Evolutionary conservation across 2,888 invertebrate genomes (phyloP).

Genomic region (Sesia bembeciformis): DNA sequence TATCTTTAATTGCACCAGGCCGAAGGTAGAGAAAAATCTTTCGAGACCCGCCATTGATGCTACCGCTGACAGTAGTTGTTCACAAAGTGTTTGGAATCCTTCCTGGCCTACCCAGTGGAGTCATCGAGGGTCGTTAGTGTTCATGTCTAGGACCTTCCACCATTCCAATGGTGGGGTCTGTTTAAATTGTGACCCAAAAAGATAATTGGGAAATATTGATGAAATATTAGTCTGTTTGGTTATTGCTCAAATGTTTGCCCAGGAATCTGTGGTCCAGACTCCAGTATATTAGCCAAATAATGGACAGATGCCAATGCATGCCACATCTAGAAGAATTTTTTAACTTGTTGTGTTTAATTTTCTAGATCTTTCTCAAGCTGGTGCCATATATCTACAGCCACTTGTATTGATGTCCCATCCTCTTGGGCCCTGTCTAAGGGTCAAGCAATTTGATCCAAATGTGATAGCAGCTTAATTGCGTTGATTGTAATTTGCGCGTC

Average conservation of each 20-base stretch:
- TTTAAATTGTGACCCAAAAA: not conserved
- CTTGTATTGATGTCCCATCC: constrained; percentile 7
- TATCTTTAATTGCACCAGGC: not conserved
- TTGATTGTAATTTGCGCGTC: constrained; percentile 4
- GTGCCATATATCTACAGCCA: constrained; percentile 13
- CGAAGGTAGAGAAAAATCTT: not conserved
- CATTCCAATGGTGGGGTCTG: not conserved
- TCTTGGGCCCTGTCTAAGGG: constrained; percentile 7
- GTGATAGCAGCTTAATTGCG: constrained; percentile 5
- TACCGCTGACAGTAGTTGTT: not conserved
- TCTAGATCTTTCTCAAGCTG: constrained; percentile 10
- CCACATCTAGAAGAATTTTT: constrained; percentile 1
- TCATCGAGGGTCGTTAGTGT: not conserved
- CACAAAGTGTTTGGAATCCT: not conserved
- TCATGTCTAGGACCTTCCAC: not conserved
- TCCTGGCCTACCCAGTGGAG: not conserved
- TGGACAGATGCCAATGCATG: constrained; percentile 6
- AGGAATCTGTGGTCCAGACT: constrained; percentile 6
- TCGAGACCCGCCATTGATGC: not conserved
- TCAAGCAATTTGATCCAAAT: constrained; percentile 7
- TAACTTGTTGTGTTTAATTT: constrained; percentile 5
- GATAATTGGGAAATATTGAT: not conserved
- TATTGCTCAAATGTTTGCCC: constrained; percentile 3
- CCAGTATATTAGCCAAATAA: constrained; percentile 5
- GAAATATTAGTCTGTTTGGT: too few relatives aligned